Base-by-base conservation (phyloP, 2,113 vertebrate species). In the Leucoraja erinaceus region DNA sequence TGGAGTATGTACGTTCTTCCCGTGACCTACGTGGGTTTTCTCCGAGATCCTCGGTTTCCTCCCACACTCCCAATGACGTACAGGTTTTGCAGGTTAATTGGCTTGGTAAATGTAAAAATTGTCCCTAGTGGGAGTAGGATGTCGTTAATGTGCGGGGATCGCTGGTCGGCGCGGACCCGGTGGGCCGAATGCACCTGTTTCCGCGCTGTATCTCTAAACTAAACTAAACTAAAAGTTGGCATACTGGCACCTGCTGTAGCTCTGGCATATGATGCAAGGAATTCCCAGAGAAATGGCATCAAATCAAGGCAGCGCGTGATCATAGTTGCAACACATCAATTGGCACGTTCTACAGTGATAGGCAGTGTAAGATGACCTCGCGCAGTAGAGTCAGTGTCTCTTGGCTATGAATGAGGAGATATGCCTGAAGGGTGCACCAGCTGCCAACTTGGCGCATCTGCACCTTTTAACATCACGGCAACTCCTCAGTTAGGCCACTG, bases 221-320 rank as follows among this genome's bases (percentile, higher is more conserved):
- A 47, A 47, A 47, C 38, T 1, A 47, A 47, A 47, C 38, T 47
- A 47, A 3, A 47, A 2, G n/a, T 63, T 88, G 59, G 63, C 59
- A n/a, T n/a, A n/a, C 59, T 88, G 83, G 18, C 63, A 61, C 63
- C 61, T 88, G 83, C 59, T 22, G 59, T 88, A 66, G 63, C 25
- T 31, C 63, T 88, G 83, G 59, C 83, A 88, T 59, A 63, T 0
- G 59, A 63, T 63, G n/a, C 83, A 88, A 88, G 83, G 83, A 88
- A 88, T 8, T 88, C 83, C 83, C 59, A 88, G 83, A 88, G 83
- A 88, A 88, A 66, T 88, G 83, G 63, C 59, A 31, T 31, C n/a
- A 88, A 63, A 12, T 14, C 61, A n/a, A 31, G 59, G 14, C n/a
- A 14, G 56, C 61, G 56, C 25, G 54, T 88, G 83, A 63, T 66